Evolutionary conservation across 2,113 vertebrate genomes (phyloP).

Genomic region (Bubo bubo): DNA sequence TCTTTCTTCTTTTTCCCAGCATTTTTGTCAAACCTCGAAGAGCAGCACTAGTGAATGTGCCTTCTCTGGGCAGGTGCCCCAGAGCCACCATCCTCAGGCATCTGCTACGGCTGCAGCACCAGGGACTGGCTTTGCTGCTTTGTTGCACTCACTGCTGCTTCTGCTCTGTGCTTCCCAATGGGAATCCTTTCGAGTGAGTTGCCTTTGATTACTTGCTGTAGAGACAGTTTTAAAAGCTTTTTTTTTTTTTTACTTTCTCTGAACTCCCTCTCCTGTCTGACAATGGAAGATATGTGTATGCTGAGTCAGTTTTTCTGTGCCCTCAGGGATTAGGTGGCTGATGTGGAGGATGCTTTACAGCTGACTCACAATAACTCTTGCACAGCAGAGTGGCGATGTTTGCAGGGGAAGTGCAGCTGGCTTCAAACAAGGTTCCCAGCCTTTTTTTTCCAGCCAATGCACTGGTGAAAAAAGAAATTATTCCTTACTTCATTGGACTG

Average conservation of each 20-base stretch:
- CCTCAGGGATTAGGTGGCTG: not conserved
- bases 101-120: not conserved
- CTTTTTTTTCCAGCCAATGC: not conserved
- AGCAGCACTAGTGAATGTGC: not conserved
- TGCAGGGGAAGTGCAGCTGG: not conserved
- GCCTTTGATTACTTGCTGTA: constrained; percentile 3
- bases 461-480: not conserved
- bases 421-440: not conserved
- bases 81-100: not conserved
- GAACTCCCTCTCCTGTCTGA: not conserved
- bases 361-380: not conserved
- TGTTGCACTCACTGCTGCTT: not conserved
- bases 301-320: not conserved
- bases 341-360: not conserved
- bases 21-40: not conserved
- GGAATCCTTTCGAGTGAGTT: not conserved
- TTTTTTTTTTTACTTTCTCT: not conserved
- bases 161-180: not conserved
- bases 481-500: not conserved
- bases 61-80: not conserved
- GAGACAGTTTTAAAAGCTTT: not conserved
- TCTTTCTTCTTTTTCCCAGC: not conserved
- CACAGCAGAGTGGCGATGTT: not conserved
- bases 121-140: not conserved
- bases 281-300: not conserved